Base-by-base conservation (phyloP, 2,113 vertebrate genomes). In the Tachycineta bicolor region DNA sequence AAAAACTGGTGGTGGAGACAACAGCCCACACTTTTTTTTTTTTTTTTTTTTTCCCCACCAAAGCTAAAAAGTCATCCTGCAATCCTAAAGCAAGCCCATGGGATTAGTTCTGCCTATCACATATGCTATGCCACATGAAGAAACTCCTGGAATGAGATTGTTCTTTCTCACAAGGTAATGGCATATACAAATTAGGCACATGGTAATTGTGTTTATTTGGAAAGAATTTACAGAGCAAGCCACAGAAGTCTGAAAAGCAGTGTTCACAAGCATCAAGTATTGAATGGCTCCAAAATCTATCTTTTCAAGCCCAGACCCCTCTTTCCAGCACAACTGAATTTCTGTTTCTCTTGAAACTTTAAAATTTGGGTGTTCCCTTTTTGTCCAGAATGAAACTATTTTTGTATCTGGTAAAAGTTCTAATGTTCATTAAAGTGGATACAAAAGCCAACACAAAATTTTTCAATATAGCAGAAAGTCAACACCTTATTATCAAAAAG, bases 91-190 rank as follows among this genome's bases (percentile, higher is more conserved):
- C 44, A 83, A 87, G 3, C 8, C 52, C 24, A 20, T 28, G n/a
- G 26, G 13, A 43, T 83, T 41, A 41, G 8, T 88, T 74, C 67
- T 60, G 16, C 13, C 46, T 22, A 6, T 19, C 4, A 1, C 4
- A 34, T 4, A 15, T 14, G 6, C 23, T 0, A 0, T 29, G 8
- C 16, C 4, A 5, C 19, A 21, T 5, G 49, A 87, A 53, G 15
- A 44, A 87, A 65, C 12, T 50, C 67, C 29, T 17, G 21, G 60
- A 65, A 37, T 1, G 0, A 52, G 23, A 8, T 5, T 56, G 6
- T 19, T 76, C 64, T 59, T 25, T 21, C 63, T 46, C n/a, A 53
- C 23, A 46, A 34, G 12, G 6, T 19, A 68, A 56, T 19, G 22
- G 16, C 64, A 56, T 11, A 33, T 9, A 20, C 8, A 52, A 71